Evolutionary conservation across 1,140 invertebrate genomes (phyloP), one percentile per base, ranked within the genome.

Genomic region (Brachionus paranguensis): DNA sequence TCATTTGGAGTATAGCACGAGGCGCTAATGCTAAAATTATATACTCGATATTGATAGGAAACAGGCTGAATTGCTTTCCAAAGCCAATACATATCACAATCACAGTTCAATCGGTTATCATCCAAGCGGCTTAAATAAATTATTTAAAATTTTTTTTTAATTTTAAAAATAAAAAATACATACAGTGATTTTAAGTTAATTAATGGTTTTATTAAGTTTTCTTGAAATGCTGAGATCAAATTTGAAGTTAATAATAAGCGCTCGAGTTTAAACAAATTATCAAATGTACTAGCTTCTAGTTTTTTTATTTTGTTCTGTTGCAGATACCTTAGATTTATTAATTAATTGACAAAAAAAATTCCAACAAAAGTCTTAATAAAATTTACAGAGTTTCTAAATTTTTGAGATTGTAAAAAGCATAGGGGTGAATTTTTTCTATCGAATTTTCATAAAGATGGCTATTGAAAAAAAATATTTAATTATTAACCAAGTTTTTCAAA

Each of bases 51-150:
- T 27, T 45, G 27, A 7, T 5, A 10, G 3, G 45, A 50, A 43
- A 11, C n/a, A 24, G 70, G 70, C 11, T 74, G 20, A 8, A 76
- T 47, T 12, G 72, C 43, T 76, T 50, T 17, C 72, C 72, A 76
- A 45, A 76, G 33, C 72, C 72, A 76, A 17, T 47, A 76, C 45
- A 76, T 50, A 76, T 76, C 72, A 50, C 72, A 76, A 76, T 76
- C 45, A 50, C 72, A 76, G 20, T 37, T 33, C 3, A 76, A 33
- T 27, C 17, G 72, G 12, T 76, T 76, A 47, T 76, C 45, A 11
- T 76, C 72, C 24, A 76, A 76, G 27, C 72, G 72, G 27, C 72
- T 76, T 43, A 72, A 11, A 29, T 50, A 27, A 50, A 37, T 47
- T 47, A 12, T 47, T 47, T 11, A 17, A 20, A 8, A 1, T 24